Base-by-base conservation (phyloP, 2,888 invertebrate species). In the Hirudinaria manillensis region DNA sequence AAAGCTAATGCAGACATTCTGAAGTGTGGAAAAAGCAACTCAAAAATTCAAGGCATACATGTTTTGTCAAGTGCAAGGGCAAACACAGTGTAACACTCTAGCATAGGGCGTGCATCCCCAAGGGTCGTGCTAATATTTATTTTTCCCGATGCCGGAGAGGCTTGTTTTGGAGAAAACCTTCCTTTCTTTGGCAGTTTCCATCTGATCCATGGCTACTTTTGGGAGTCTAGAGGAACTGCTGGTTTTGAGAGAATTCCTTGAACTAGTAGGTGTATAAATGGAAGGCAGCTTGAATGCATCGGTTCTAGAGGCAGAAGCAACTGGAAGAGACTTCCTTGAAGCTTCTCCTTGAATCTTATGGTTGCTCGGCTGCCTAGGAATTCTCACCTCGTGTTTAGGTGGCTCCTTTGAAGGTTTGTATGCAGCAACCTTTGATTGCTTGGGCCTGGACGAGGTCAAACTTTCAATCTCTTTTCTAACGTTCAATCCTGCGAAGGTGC, bases 251-350 rank as follows among this genome's bases (percentile, higher is more conserved):
- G 61, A 61, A 24, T 10, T 61, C 7, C 61, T 61, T 7, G 61
- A 61, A 61, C 13, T 24, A n/a, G 61, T 27, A 21, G 61, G 29
- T 21, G 61, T 45, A 16, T 45, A 61, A 61, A 61, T 61, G 61
- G 61, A 61, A 61, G 61, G 61, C 29, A 61, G 29, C 19, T 61
- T 61, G 61, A 61, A 61, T 29, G 61, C 24, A 61, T 61, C 61
- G n/a, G 61, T 61, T 61, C 24, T 29, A 2, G 61, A 61, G 24
- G 61, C 24, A n/a, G 61, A 61, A 61, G 61, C 61, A 24, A 27
- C 24, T 61, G 61, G 29, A 61, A 61, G 1, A 21, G 24, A 29
- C 61, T 61, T 27, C 29, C 10, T 61, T 61, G 24, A 61, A 61
- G 61, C 24, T 61, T 61, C 61, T 61, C 29, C 61, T 19, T 21